Evolutionary conservation across 2,888 invertebrate genomes (phyloP).

Genomic region (Julus scandinavius): DNA sequence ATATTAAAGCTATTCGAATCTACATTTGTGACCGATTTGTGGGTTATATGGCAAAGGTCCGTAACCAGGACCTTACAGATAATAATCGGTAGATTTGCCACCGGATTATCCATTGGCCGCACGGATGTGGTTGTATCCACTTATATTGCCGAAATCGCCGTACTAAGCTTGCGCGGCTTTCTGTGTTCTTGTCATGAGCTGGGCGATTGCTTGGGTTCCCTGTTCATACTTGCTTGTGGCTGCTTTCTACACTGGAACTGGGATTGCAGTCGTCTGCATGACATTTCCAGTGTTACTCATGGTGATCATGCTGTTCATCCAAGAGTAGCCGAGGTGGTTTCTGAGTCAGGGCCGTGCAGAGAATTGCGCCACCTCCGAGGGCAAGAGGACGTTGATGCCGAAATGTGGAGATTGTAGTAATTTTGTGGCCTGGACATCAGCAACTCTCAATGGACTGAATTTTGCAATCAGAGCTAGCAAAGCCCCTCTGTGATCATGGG

Average conservation of each 20-base stretch:
- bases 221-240: conserved; percentile 45
- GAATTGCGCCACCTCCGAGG: conserved; percentile 23
- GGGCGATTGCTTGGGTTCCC: conserved; percentile 49
- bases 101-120: conserved; percentile 56
- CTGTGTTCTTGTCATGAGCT: conserved; percentile 57
- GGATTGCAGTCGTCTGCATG: conserved; percentile 49
- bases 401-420: conserved; percentile 51
- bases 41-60: too few relatives aligned
- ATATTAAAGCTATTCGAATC: too few relatives aligned
- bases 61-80: too few relatives aligned
- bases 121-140: conserved; percentile 54
- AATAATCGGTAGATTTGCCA: conserved; percentile 57
- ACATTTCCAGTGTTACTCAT: conserved; percentile 27
- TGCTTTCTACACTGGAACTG: conserved; percentile 52
- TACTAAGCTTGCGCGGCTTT: conserved; percentile 56
- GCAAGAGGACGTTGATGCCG: conserved; percentile 5
- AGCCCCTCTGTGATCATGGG: conserved; percentile 83
- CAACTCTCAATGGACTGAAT: neutral
- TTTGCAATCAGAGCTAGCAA: neutral
- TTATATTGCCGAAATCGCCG: conserved; percentile 58
- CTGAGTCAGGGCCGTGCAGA: neutral
- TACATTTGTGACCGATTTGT: too few relatives aligned
- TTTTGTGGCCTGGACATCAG: neutral
- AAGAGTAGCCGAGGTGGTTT: conserved; percentile 54
- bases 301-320: conserved; percentile 47